Evolutionary conservation across 2,888 invertebrate species (phyloP).

Genomic region (Nycteola revayana): DNA sequence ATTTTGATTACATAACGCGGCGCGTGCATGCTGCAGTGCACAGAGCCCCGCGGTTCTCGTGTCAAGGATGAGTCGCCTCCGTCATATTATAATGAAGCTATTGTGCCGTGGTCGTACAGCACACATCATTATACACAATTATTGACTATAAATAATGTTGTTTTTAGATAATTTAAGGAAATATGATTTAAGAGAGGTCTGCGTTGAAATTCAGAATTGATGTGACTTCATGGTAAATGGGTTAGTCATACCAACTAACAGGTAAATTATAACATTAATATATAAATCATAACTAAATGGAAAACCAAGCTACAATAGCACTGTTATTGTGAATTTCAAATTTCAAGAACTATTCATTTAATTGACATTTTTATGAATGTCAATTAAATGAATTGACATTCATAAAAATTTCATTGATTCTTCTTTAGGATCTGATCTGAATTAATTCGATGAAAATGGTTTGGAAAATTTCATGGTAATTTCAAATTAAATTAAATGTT

Average conservation of each 20-base stretch:
- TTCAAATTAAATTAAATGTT: too few species aligned
- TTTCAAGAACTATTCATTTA: too few species aligned
- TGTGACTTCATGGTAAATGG: not conserved
- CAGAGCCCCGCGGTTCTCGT: slow-evolving; percentile 40
- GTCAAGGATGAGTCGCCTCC: slow-evolving; percentile 70
- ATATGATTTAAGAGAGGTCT: not conserved
- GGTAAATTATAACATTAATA: slow-evolving; percentile 19
- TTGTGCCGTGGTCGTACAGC: slow-evolving; percentile 59
- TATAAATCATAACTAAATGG: slow-evolving; percentile 13
- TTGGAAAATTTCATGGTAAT: too few species aligned
- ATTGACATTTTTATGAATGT: too few species aligned
- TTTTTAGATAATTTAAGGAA: slow-evolving; percentile 5
- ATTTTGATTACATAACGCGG: slow-evolving; percentile 61
- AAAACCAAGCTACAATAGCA: slow-evolving; percentile 17
- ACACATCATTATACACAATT: slow-evolving; percentile 13
- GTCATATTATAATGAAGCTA: slow-evolving; percentile 53
- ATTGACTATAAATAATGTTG: slow-evolving; percentile 8
- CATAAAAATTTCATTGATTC: too few species aligned
- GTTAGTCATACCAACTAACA: slow-evolving; percentile 22
- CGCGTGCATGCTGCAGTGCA: slow-evolving; percentile 43
- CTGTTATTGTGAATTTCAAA: too few species aligned
- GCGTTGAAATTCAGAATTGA: not conserved
- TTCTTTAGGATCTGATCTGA: too few species aligned
- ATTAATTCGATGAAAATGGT: too few species aligned
- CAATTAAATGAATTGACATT: too few species aligned